Percentiles rank a stretch among this genome's conserved stretches.
These are phyloP conservation scores for Fringilla coelebs DNA, from an alignment of 2,797 vertebrate genomes.

Conservation along the genomic window DNA sequence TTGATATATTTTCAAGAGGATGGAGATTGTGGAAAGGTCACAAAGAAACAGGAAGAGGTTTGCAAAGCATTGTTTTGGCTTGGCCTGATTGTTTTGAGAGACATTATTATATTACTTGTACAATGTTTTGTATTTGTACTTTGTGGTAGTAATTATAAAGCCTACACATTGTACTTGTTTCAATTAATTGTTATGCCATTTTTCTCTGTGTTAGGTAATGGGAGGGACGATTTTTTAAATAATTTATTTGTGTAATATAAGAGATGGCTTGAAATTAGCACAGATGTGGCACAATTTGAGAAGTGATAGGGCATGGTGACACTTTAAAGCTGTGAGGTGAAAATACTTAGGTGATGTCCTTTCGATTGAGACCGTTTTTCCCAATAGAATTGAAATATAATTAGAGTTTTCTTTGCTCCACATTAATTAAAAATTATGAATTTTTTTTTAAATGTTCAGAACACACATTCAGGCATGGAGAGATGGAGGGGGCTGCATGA, in stretches of 20 bases:
- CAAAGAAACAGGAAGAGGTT: not conserved
- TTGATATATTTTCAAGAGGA: not conserved
- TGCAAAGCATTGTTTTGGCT: not conserved
- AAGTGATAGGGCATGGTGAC: not conserved
- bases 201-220: not conserved
- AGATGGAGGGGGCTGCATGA: conserved; percentile 54
- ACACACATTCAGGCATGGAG: conserved; percentile 28
- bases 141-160: conserved; percentile 30
- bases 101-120: not conserved
- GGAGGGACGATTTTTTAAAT: not conserved
- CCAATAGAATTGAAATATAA: conserved; percentile 34
- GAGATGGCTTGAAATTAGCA: not conserved
- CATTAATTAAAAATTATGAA: not conserved
- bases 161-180: not conserved
- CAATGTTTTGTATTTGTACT: conserved; percentile 26
- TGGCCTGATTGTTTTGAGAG: not conserved
- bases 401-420: conserved; percentile 57
- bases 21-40: not conserved
- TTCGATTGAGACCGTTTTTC: conserved; percentile 15
- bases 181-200: not conserved
- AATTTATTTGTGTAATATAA: not conserved
- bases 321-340: not conserved
- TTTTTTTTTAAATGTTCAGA: not conserved
- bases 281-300: not conserved
- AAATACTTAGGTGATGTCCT: not conserved